These are phyloP conservation scores for Eonycteris spelaea DNA, from an alignment of 2,113 vertebrate species.

Conservation along the genomic window DNA sequence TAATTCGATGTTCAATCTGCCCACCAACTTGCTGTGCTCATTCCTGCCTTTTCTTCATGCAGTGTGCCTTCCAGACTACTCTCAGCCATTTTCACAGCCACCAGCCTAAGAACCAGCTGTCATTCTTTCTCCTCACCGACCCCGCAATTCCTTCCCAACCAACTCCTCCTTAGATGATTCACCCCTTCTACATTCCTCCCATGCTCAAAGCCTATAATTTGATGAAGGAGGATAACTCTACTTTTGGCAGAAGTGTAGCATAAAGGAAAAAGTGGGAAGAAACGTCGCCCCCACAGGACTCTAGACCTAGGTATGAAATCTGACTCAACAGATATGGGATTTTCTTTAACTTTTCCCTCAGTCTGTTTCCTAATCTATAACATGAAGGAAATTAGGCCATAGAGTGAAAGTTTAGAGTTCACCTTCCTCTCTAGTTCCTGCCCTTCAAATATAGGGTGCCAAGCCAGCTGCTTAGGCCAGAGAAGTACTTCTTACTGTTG, in stretches of 20 bases:
- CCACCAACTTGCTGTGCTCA: accelerated
- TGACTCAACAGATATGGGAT: neutral
- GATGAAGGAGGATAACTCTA: neutral
- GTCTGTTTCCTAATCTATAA: neutral
- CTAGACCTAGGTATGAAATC: neutral
- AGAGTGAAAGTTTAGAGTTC: neutral
- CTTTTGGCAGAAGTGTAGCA: neutral
- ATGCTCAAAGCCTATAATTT: neutral
- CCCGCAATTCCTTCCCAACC: neutral
- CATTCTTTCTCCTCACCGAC: too few relatives aligned
- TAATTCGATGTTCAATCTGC: neutral
- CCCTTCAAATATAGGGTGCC: neutral
- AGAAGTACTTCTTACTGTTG: neutral
- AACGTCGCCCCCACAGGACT: neutral
- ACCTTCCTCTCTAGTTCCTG: too few relatives aligned
- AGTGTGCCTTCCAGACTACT: neutral
- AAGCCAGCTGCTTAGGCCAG: neutral
- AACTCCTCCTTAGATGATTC: neutral
- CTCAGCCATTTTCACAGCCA: neutral
- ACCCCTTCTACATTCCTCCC: neutral
- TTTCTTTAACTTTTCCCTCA: neutral
- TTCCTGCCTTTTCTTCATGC: neutral
- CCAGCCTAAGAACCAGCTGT: neutral
- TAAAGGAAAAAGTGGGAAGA: neutral
- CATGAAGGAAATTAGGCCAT: neutral